Percentiles rank a stretch among this genome's conserved stretches.
phyloP scores from a whole-genome alignment of 2,113 vertebrate genomes.

The Ornithorhynchus anatinus region DNA sequence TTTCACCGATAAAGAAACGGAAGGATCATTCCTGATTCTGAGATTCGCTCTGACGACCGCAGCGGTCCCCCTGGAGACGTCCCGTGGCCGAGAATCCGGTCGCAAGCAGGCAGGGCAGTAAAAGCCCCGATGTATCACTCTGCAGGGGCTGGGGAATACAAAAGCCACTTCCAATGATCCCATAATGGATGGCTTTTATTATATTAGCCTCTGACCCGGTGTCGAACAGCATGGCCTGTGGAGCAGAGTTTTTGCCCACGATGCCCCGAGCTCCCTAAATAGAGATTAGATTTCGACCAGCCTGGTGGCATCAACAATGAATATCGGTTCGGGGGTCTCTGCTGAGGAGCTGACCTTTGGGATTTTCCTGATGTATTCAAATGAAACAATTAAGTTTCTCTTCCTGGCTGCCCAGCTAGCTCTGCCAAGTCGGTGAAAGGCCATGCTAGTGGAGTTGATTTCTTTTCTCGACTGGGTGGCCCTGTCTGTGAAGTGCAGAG shows the following conservation, averaged over 20 bases:
- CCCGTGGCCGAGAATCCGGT: too few species aligned
- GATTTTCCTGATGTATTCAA: neutral
- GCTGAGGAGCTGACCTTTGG: too few species aligned
- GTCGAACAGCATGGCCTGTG: neutral
- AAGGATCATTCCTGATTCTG: too few species aligned
- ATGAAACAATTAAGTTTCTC: neutral
- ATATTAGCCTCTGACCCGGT: neutral
- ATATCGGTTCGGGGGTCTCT: neutral
- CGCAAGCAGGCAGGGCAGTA: neutral
- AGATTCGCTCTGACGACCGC: too few species aligned
- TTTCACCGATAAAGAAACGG: too few species aligned
- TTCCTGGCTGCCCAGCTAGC: neutral
- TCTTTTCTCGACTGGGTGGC: too few species aligned
- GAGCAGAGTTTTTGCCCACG: neutral
- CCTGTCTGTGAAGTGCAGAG: too few species aligned
- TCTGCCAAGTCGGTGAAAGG: neutral
- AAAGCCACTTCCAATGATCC: neutral
- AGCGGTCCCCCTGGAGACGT: too few species aligned
- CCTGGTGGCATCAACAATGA: neutral
- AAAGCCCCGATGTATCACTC: neutral
- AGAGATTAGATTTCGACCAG: neutral
- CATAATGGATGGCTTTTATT: neutral
- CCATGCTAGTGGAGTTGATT: too few species aligned
- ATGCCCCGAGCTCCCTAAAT: neutral
- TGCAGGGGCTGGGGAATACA: neutral